phyloP scores from a whole-genome alignment of 2,888 invertebrate species.

The Unio pictorum region DNA sequence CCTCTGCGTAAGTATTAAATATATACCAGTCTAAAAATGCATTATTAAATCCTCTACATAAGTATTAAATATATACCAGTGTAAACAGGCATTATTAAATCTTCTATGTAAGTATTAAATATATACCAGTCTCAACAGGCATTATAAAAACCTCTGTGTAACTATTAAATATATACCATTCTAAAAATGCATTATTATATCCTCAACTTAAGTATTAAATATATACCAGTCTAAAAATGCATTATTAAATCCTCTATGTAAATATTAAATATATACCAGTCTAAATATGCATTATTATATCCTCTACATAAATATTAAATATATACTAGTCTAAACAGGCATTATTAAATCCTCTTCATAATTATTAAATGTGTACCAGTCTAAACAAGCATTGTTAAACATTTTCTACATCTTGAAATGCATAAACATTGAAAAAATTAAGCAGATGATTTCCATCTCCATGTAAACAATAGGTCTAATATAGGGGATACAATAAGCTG shows the following conservation, averaged over 20 bases:
- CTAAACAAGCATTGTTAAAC: slow-evolving; percentile 25
- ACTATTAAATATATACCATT: no score
- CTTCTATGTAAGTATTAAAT: slow-evolving; percentile 61
- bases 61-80: slow-evolving; percentile 24
- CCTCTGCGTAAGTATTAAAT: slow-evolving; percentile 65
- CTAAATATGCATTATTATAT: slow-evolving; percentile 26
- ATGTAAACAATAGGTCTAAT: no score
- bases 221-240: background rate
- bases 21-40: background rate
- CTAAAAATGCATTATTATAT: slow-evolving; percentile 19
- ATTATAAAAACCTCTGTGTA: slow-evolving; percentile 50
- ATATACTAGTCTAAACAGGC: background rate
- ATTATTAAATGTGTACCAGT: slow-evolving; percentile 23
- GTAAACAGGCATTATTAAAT: slow-evolving; percentile 26
- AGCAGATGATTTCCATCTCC: no score
- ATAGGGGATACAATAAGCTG: no score
- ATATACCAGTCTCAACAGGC: background rate
- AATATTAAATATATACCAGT: slow-evolving; percentile 23
- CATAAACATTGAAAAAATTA: no score
- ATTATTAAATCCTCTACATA: slow-evolving; percentile 62
- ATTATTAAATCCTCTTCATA: slow-evolving; percentile 61
- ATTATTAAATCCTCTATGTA: slow-evolving; percentile 62
- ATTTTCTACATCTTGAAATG: no score
- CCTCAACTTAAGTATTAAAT: slow-evolving; percentile 65
- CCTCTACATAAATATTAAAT: slow-evolving; percentile 61